Conservation (phyloP, 2,797 vertebrate species). For the Melanotaenia pygmaea region DNA sequence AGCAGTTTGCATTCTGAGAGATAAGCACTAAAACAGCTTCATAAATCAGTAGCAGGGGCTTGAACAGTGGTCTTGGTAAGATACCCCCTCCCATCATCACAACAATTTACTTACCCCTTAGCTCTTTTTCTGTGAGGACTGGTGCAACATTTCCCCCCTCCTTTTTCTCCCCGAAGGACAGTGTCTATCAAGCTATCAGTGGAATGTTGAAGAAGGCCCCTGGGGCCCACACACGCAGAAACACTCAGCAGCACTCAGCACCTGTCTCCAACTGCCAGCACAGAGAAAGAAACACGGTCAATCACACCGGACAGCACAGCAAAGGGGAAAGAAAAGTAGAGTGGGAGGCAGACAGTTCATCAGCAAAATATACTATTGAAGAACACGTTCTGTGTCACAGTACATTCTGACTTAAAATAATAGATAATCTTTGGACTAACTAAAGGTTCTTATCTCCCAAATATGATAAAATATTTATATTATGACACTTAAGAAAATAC, state of each 20-base stretch:
- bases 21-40: constrained; percentile 64
- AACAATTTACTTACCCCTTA: constrained; percentile 58
- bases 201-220: constrained; percentile 76
- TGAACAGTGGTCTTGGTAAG: constrained; percentile 42
- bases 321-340: constrained; percentile 44
- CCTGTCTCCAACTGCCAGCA: constrained; percentile 73
- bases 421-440: background rate
- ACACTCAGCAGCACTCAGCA: constrained; percentile 83
- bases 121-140: constrained; percentile 33
- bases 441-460: background rate
- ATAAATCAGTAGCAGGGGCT: constrained; percentile 71
- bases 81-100: constrained; percentile 5
- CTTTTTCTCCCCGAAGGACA: constrained; percentile 45
- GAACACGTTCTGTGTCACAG: constrained; percentile 3
- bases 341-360: constrained; percentile 53
- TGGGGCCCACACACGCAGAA: constrained; percentile 73
- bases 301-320: constrained; percentile 68
- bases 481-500: background rate
- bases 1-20: constrained; percentile 54
- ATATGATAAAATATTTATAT: background rate
- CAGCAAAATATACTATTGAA: constrained; percentile 41
- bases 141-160: constrained; percentile 25
- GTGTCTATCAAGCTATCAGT: constrained; percentile 74
- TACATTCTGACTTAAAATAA: background rate
- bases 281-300: constrained; percentile 66